These are phyloP conservation scores for Limnephilus auricula DNA, from an alignment of 2,888 invertebrate species.

Conservation along the genomic window DNA sequence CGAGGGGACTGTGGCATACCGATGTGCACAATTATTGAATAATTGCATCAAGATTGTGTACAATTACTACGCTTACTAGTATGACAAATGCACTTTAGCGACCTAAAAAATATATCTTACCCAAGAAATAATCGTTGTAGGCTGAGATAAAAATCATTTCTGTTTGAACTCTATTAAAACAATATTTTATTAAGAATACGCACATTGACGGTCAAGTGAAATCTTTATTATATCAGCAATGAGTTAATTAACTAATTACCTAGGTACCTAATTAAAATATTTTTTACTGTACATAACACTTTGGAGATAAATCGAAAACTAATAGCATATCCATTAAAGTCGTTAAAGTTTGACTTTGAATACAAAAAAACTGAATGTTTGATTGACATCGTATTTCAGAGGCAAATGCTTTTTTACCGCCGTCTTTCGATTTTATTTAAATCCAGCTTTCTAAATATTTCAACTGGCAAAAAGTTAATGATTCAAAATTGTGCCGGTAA, in stretches of 20 bases:
- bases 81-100: not conserved
- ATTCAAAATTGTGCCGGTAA: not conserved
- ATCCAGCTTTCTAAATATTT: slow-evolving; percentile 38
- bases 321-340: not conserved
- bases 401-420: not conserved
- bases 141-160: not conserved
- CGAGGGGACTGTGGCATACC: not conserved
- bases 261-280: not conserved
- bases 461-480: slow-evolving; percentile 26
- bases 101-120: not conserved
- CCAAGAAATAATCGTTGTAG: not conserved
- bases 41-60: not conserved
- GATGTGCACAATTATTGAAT: not conserved
- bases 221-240: not conserved
- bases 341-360: not conserved
- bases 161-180: not conserved
- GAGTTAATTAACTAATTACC: not conserved
- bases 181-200: not conserved
- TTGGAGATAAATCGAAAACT: not conserved
- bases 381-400: not conserved
- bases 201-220: not conserved
- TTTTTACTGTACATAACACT: not conserved
- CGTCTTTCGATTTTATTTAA: slow-evolving; percentile 3
- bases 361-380: not conserved
- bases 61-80: not conserved